Percentiles rank a stretch among this genome's conserved stretches.
Conservation (phyloP, 2,113 vertebrate species). For the Zosterops lateralis region DNA sequence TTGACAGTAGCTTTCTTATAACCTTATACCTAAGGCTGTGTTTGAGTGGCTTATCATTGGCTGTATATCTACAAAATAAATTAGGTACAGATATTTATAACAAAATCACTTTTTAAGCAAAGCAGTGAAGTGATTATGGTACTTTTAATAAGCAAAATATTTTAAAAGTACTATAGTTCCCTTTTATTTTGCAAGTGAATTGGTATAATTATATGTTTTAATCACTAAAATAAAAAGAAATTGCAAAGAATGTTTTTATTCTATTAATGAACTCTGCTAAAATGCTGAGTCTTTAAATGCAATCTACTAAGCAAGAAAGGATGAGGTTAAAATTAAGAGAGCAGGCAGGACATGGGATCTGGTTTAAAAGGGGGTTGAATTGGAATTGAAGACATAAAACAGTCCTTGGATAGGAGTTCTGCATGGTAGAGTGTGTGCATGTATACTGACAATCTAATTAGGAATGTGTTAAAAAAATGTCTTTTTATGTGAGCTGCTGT, state of each 20-base stretch:
- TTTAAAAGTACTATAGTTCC: background rate
- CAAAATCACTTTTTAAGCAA: background rate
- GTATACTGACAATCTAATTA: background rate
- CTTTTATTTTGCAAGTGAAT: slow-evolving; percentile 12
- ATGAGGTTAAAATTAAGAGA: background rate
- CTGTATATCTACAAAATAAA: background rate
- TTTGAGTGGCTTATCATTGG: background rate
- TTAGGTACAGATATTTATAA: background rate
- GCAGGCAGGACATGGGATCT: background rate
- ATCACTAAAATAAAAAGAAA: background rate
- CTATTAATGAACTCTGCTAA: background rate
- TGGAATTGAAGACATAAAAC: background rate
- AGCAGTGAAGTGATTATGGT: background rate
- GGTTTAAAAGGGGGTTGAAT: background rate
- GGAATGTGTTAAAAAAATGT: background rate
- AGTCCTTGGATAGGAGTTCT: background rate
- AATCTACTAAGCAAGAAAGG: background rate
- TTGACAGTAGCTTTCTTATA: background rate
- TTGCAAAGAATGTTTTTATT: background rate
- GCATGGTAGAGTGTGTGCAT: fast-evolving
- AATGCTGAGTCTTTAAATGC: background rate
- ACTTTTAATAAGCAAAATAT: slow-evolving; percentile 1
- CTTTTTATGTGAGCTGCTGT: background rate
- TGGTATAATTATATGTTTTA: slow-evolving; percentile 17
- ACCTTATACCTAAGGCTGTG: background rate